Evolutionary conservation across 2,888 invertebrate genomes (phyloP).

Genomic region (Thereva unica): DNA sequence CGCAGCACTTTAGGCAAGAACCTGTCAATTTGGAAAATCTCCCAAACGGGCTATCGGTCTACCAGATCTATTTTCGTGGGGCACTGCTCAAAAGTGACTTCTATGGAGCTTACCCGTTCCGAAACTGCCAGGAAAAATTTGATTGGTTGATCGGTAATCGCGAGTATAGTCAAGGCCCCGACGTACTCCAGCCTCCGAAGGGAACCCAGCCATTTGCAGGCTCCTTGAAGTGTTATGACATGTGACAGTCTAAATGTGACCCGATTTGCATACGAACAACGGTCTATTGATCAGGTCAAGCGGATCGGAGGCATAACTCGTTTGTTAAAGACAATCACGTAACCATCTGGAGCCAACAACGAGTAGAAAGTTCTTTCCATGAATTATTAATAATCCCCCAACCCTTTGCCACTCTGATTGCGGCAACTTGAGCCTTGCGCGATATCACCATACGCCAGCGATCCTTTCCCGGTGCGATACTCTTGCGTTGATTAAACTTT

Average conservation of each 20-base stretch:
- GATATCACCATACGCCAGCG: neutral
- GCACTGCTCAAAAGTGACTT: too few species aligned
- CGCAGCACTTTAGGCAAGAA: neutral
- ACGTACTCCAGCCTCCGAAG: too few species aligned
- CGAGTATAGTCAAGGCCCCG: too few species aligned
- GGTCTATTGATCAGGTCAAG: constrained; percentile 4
- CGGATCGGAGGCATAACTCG: constrained; percentile 5
- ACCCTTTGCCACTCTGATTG: constrained; percentile 8
- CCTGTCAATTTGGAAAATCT: constrained; percentile 10
- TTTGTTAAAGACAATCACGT: neutral
- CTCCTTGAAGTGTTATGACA: neutral
- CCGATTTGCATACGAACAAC: too few species aligned
- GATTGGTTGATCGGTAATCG: too few species aligned
- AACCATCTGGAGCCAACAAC: constrained; percentile 12
- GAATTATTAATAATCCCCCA: constrained; percentile 24
- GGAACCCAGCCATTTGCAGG: too few species aligned
- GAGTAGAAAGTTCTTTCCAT: constrained; percentile 20
- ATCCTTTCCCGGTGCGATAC: neutral
- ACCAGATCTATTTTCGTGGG: too few species aligned
- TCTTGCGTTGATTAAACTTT: constrained; percentile 10
- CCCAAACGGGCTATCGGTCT: constrained; percentile 1
- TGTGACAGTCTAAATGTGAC: neutral
- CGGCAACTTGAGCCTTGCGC: neutral
- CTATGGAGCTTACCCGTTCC: too few species aligned
- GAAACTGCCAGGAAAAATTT: too few species aligned